These are phyloP conservation scores for Campoletis sonorensis DNA, from an alignment of 1,140 invertebrate genomes.

Conservation along the genomic window DNA sequence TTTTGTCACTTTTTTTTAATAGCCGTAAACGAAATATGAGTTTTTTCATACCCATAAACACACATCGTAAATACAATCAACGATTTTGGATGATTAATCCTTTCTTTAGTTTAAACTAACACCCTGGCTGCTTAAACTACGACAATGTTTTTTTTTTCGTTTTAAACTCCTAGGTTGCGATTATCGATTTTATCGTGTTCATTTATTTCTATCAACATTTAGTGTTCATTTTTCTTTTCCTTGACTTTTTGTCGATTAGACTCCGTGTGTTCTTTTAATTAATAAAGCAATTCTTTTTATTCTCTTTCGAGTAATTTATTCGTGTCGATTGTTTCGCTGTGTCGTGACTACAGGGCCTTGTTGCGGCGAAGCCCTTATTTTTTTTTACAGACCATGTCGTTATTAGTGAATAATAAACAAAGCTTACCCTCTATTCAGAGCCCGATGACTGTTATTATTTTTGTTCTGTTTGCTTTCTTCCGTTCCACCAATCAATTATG, in stretches of 20 bases:
- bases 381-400: background rate
- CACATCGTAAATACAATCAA: constrained; percentile 15
- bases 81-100: constrained; percentile 17
- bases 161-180: background rate
- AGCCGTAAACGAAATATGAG: constrained; percentile 21
- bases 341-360: background rate
- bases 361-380: no score
- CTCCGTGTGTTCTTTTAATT: background rate
- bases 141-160: constrained; percentile 9
- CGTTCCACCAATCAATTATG: no score
- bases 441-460: no score
- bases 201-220: constrained; percentile 8
- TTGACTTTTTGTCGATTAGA: background rate
- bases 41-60: background rate
- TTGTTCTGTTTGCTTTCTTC: no score
- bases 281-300: background rate
- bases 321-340: background rate
- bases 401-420: constrained; percentile 36
- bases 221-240: background rate
- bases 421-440: background rate
- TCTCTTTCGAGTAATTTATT: background rate
- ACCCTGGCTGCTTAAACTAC: constrained; percentile 14
- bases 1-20: background rate
- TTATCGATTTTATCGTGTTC: constrained; percentile 31
- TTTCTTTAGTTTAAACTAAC: constrained; percentile 13